A percentile compares a stretch with the other conserved stretches of the same genome.
These are phyloP conservation scores for Antennarius striatus DNA, from an alignment of 2,113 vertebrate genomes.

Conservation along the genomic window DNA sequence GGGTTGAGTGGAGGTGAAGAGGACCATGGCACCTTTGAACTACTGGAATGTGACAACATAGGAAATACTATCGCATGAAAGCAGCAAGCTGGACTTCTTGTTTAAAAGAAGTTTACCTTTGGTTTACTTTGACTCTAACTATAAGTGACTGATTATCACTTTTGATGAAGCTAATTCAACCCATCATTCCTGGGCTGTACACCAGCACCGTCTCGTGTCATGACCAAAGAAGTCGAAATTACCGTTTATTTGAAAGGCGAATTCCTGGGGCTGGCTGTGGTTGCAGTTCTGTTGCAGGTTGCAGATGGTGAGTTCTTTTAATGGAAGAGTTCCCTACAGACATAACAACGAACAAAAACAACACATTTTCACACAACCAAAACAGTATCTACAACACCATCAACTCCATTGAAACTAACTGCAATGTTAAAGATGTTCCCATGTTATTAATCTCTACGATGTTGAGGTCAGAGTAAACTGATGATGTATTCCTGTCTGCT, in stretches of 20 bases:
- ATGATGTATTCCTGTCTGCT: slow-evolving; percentile 40
- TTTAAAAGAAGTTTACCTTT: slow-evolving; percentile 21
- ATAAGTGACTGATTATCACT: no score
- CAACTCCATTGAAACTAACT: slow-evolving; percentile 3
- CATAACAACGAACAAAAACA: slow-evolving; percentile 9
- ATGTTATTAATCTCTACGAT: slow-evolving; percentile 1
- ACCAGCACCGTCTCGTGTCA: slow-evolving; percentile 19
- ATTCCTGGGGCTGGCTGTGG: slow-evolving; percentile 74
- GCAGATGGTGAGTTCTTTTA: slow-evolving; percentile 86
- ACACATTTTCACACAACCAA: not conserved
- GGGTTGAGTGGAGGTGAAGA: slow-evolving; percentile 68
- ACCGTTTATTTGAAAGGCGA: slow-evolving; percentile 91
- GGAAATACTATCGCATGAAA: slow-evolving; percentile 62
- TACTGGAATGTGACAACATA: slow-evolving; percentile 69
- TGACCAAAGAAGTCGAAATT: slow-evolving; percentile 34
- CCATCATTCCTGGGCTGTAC: not conserved
- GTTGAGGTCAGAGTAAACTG: slow-evolving; percentile 14
- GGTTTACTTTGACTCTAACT: no score
- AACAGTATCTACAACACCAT: not conserved
- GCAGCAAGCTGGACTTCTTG: slow-evolving; percentile 32
- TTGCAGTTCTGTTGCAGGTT: slow-evolving; percentile 77
- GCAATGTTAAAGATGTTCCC: not conserved
- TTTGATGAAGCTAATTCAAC: no score
- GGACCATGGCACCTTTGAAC: slow-evolving; percentile 65
- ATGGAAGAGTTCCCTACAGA: slow-evolving; percentile 87